phyloP scores from a whole-genome alignment of 2,888 invertebrate genomes.

The Ellobium chinense region DNA sequence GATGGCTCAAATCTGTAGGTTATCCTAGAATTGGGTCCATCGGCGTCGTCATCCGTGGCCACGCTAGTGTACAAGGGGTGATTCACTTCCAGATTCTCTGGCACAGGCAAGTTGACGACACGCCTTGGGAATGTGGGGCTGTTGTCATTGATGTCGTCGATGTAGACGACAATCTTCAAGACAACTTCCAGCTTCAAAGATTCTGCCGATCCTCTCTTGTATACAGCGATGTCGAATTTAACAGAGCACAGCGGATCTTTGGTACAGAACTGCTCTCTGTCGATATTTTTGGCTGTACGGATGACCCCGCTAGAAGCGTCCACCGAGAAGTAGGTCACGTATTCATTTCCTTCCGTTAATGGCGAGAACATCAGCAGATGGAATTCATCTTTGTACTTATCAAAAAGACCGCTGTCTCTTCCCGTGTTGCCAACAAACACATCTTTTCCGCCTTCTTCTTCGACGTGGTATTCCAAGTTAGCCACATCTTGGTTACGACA shows the following conservation, averaged over 20 bases:
- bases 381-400: constrained; percentile 58
- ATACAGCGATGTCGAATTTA: constrained; percentile 61
- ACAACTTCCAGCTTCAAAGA: constrained; percentile 52
- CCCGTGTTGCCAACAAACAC: constrained; percentile 63
- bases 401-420: constrained; percentile 60
- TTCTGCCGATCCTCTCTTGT: constrained; percentile 24
- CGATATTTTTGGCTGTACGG: constrained; percentile 60
- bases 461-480: constrained; percentile 45
- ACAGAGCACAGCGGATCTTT: constrained; percentile 54
- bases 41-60: constrained; percentile 65
- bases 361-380: constrained; percentile 64
- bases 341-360: constrained; percentile 61
- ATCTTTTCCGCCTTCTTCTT: constrained; percentile 48
- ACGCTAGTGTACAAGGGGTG: constrained; percentile 61
- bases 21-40: constrained; percentile 64
- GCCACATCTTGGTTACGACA: background rate
- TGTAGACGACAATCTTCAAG: constrained; percentile 53
- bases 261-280: constrained; percentile 60
- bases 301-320: constrained; percentile 61
- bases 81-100: constrained; percentile 60
- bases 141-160: constrained; percentile 68
- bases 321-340: constrained; percentile 59
- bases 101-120: constrained; percentile 57
- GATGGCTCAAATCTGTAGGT: constrained; percentile 61
- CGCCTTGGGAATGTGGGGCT: constrained; percentile 60